Evolutionary conservation across 2,797 vertebrate species (phyloP).

Genomic region (Thalassophryne amazonica): DNA sequence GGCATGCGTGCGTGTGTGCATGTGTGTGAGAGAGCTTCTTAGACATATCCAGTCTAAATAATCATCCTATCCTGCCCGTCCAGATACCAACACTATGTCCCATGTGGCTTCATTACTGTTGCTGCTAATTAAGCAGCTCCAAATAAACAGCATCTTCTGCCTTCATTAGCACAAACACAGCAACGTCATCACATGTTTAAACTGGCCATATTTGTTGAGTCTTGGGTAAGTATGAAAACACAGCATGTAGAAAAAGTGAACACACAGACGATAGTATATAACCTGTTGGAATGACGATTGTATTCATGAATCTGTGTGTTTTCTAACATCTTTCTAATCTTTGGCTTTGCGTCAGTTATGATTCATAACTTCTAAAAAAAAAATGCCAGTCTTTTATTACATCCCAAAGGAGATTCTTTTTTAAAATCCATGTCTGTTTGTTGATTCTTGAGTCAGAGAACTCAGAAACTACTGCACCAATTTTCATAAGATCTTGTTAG

Average conservation of each 20-base stretch:
- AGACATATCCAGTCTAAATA: slow-evolving; percentile 71
- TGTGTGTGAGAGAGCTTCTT: slow-evolving; percentile 38
- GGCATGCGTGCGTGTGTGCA: slow-evolving; percentile 3
- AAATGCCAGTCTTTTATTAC: background rate
- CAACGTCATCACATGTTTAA: slow-evolving; percentile 57
- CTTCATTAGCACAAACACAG: slow-evolving; percentile 70
- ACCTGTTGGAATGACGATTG: too few relatives aligned
- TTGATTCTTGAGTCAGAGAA: too few relatives aligned
- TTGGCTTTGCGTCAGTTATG: too few relatives aligned
- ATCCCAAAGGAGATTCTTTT: too few relatives aligned
- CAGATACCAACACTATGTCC: slow-evolving; percentile 70
- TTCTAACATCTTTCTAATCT: background rate
- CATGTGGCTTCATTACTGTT: slow-evolving; percentile 77
- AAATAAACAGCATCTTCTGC: slow-evolving; percentile 73
- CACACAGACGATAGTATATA: too few relatives aligned
- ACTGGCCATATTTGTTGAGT: slow-evolving; percentile 51
- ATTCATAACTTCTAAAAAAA: too few relatives aligned
- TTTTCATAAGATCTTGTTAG: too few relatives aligned
- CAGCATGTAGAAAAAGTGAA: slow-evolving; percentile 13
- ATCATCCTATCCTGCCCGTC: slow-evolving; percentile 67
- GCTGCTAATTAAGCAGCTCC: slow-evolving; percentile 75
- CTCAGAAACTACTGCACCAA: too few relatives aligned
- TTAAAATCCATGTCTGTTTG: too few relatives aligned
- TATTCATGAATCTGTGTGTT: background rate
- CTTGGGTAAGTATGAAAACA: slow-evolving; percentile 33